Evolutionary conservation across 2,888 invertebrate genomes (phyloP).

Genomic region (Antheraea yamamai): DNA sequence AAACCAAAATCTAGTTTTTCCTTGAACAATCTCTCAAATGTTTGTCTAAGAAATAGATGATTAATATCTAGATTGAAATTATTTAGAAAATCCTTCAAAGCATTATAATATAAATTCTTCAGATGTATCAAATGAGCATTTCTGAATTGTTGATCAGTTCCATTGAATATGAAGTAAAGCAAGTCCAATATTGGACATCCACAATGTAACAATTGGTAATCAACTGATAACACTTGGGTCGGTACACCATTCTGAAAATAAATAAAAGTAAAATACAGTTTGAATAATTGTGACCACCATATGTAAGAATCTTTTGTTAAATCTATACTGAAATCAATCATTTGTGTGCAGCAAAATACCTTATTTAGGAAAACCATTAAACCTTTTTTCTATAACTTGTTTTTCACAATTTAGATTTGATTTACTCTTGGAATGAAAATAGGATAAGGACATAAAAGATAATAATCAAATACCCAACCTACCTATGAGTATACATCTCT

Average conservation of each 20-base stretch:
- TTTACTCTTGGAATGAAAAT: no score
- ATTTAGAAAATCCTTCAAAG: constrained; percentile 41
- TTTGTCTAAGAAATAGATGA: constrained; percentile 41
- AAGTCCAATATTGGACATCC: constrained; percentile 35
- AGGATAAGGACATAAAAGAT: no score
- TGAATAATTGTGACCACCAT: neutral
- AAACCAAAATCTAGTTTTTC: constrained; percentile 52
- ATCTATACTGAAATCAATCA: no score
- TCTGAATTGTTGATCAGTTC: constrained; percentile 50
- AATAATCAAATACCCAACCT: no score
- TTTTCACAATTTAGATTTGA: no score
- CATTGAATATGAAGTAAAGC: constrained; percentile 46
- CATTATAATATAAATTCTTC: constrained; percentile 47
- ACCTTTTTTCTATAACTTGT: no score
- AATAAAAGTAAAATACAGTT: neutral
- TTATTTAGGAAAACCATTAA: no score
- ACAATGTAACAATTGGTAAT: constrained; percentile 25
- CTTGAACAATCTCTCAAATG: constrained; percentile 46
- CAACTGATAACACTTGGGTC: constrained; percentile 20
- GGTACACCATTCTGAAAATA: constrained; percentile 23
- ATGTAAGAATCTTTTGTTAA: no score
- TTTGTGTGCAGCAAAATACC: no score
- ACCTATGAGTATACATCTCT: no score
- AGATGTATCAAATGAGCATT: constrained; percentile 42
- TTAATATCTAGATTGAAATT: constrained; percentile 47